These are phyloP conservation scores for Danionella dracula DNA, from an alignment of 2,797 vertebrate genomes.

Conservation along the genomic window DNA sequence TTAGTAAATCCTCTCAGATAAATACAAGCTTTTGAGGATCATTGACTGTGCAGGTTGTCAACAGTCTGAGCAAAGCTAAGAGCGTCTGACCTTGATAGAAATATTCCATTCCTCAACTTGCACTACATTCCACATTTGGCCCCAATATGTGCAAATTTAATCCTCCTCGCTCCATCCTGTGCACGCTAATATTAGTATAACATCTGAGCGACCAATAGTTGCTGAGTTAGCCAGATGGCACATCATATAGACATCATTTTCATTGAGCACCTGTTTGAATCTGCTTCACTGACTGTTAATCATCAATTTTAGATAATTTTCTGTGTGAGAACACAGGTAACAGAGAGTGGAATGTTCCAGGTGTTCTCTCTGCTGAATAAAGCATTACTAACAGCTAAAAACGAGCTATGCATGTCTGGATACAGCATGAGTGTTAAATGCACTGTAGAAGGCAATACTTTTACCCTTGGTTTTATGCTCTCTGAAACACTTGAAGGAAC, in stretches of 20 bases:
- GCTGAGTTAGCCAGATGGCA: slow-evolving; percentile 8
- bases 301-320: not conserved
- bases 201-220: slow-evolving; percentile 9
- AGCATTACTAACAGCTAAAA: slow-evolving; percentile 1
- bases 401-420: slow-evolving; percentile 2
- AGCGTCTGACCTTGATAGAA: slow-evolving; percentile 5
- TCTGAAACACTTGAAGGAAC: not conserved
- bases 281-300: not conserved
- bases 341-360: not conserved
- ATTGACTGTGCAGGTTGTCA: slow-evolving; percentile 3
- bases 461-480: not conserved
- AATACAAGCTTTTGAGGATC: slow-evolving; percentile 25
- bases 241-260: slow-evolving; percentile 7
- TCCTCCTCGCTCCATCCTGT: not conserved
- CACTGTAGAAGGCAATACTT: not conserved
- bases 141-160: not conserved
- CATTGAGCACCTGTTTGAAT: slow-evolving; percentile 7
- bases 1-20: slow-evolving; percentile 33
- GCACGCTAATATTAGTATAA: slow-evolving; percentile 13
- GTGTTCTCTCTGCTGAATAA: slow-evolving; percentile 15
- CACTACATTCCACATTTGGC: not conserved
- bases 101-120: not conserved
- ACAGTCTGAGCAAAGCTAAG: slow-evolving; percentile 2
- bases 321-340: not conserved
- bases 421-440: slow-evolving; percentile 5